A percentile compares a stretch with the other conserved stretches of the same genome.
phyloP scores from a whole-genome alignment of 2,888 invertebrate genomes.

The Terebella lapidaria region DNA sequence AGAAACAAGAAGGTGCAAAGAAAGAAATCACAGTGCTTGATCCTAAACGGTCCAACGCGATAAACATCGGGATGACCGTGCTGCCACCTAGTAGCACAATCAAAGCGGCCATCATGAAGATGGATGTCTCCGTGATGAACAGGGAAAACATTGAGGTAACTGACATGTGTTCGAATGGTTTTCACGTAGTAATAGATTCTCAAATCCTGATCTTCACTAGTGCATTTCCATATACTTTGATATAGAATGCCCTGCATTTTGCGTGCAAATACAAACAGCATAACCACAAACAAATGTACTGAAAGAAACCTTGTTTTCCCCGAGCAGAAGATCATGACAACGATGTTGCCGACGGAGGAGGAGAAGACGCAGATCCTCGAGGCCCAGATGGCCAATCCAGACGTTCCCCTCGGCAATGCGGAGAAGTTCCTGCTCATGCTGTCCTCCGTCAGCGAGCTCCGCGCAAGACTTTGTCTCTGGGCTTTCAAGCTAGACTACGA shows the following conservation, averaged over 20 bases:
- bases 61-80: constrained; percentile 99
- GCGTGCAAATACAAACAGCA: too few species aligned
- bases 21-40: constrained; percentile 91
- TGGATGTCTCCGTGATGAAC: constrained; percentile 97
- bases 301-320: too few species aligned
- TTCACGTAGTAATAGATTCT: neutral
- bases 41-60: constrained; percentile 95
- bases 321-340: constrained; percentile 77
- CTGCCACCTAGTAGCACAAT: constrained; percentile 95
- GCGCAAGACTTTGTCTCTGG: constrained; percentile 91
- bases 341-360: constrained; percentile 94
- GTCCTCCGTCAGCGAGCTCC: constrained; percentile 90
- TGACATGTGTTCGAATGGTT: neutral
- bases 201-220: neutral
- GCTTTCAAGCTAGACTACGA: constrained; percentile 98
- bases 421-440: constrained; percentile 97
- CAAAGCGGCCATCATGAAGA: constrained; percentile 93
- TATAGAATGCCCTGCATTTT: neutral
- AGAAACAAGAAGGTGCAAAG: constrained; percentile 55
- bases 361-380: constrained; percentile 94
- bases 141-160: constrained; percentile 88
- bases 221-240: neutral
- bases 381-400: constrained; percentile 87
- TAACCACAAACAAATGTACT: too few species aligned
- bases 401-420: constrained; percentile 75